These are phyloP conservation scores for Peromyscus nudipes DNA, from an alignment of 2,797 vertebrate genomes.

Conservation along the genomic window DNA sequence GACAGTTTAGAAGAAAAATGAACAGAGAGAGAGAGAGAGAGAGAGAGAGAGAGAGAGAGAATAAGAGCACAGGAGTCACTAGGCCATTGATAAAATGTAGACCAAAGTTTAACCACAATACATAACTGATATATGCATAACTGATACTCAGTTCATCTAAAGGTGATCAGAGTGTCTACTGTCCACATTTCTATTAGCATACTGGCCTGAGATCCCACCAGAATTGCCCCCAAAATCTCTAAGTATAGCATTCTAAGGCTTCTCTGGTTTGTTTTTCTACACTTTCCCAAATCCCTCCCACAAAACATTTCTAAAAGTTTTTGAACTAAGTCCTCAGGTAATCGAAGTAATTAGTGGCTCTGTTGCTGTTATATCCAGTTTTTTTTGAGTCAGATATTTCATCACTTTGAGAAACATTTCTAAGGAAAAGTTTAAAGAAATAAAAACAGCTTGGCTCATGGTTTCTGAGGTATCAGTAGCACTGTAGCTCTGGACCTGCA, in stretches of 20 bases:
- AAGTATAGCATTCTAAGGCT: neutral
- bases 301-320: neutral
- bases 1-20: conserved; percentile 8
- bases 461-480: neutral
- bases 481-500: neutral
- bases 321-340: neutral
- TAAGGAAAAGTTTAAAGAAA: neutral
- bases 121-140: neutral
- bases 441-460: neutral
- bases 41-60: neutral
- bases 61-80: neutral
- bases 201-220: neutral
- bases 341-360: neutral
- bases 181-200: neutral
- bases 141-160: neutral
- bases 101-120: neutral
- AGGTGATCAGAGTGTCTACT: neutral
- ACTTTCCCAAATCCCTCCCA: neutral
- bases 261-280: neutral
- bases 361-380: neutral
- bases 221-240: neutral
- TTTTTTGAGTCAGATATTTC: neutral
- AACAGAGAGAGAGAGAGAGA: neutral
- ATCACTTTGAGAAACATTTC: neutral
- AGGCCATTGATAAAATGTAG: neutral